Base-by-base conservation (phyloP, 1,140 invertebrate genomes). In the Pseudomyrmex gracilis region DNA sequence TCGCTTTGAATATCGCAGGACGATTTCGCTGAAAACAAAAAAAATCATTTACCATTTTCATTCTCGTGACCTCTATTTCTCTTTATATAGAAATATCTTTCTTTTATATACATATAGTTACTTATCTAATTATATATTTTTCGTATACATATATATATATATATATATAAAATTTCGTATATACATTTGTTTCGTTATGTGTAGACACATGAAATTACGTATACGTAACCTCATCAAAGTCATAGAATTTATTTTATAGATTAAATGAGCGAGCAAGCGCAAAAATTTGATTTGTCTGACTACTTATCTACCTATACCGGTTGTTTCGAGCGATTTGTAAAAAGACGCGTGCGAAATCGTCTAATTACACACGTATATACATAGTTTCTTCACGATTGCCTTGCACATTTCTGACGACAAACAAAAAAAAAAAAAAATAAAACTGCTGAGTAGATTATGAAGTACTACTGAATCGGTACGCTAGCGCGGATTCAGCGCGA, bases 311-410 rank as follows among this genome's bases (percentile, higher is more conserved):
- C 34, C 34, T 0, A 24, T 34, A 34, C n/a, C n/a, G n/a, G n/a
- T 47, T 22, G 15, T 57, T 34, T 71, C 12, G 34, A 78, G 64
- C 45, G 53, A 71, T 80, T 71, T 60, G 66, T 34, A 17, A 12
- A 77, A 67, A 68, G 49, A 58, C 64, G 20, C 22, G 51, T 20
- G 71, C 51, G 49, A 57, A 77, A 77, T 83, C 73, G 15, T 57
- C 13, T 24, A 13, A 77, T 12, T 24, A 66, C 60, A 34, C 34
- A 34, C 34, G 34, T 34, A 34, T 34, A 34, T 5, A 34, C 3
- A 34, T 34, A 55, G 20, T 66, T 66, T 17, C 12, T 63, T 76
- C 73, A 77, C 71, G 58, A 83, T 83, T 83, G 80, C 80, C 68
- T 82, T 82, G 78, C 70, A 64, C 51, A 76, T 64, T 64, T 63